A percentile compares a stretch with the other conserved stretches of the same genome.
These are phyloP conservation scores for Eupithecia exiguata DNA, from an alignment of 2,888 invertebrate species.

Conservation along the genomic window DNA sequence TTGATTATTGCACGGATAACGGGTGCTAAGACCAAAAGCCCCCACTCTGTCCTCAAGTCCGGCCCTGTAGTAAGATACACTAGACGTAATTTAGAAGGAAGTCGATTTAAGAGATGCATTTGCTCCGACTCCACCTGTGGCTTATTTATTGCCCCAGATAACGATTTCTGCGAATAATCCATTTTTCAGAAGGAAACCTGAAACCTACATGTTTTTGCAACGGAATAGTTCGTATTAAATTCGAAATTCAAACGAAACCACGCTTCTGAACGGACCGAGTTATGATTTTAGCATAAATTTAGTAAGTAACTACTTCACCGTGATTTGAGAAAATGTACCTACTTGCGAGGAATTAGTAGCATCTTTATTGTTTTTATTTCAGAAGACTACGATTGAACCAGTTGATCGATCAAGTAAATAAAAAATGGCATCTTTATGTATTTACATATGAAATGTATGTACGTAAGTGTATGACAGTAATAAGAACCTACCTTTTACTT, in stretches of 20 bases:
- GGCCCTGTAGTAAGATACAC: constrained; percentile 45
- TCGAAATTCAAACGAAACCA: neutral
- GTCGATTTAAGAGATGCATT: constrained; percentile 62
- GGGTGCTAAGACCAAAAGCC: neutral
- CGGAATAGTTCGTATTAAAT: constrained; percentile 5
- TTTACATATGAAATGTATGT: neutral
- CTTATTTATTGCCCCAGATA: constrained; percentile 60
- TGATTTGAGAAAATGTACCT: neutral
- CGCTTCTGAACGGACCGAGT: neutral
- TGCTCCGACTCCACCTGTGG: constrained; percentile 63
- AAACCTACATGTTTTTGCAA: constrained; percentile 30
- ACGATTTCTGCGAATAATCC: constrained; percentile 56
- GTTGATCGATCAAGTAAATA: neutral
- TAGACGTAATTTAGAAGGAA: constrained; percentile 57
- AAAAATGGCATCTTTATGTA: neutral
- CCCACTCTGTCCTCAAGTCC: constrained; percentile 26
- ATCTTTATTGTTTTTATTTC: neutral
- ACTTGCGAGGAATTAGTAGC: neutral
- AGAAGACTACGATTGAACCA: neutral
- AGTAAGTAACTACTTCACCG: neutral
- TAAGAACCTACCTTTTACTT: neutral
- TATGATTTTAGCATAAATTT: neutral
- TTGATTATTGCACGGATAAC: neutral
- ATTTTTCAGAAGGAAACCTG: constrained; percentile 43
- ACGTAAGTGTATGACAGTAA: neutral